Base-by-base conservation (phyloP, 2,797 vertebrate genomes). In the Oreochromis mossambicus region DNA sequence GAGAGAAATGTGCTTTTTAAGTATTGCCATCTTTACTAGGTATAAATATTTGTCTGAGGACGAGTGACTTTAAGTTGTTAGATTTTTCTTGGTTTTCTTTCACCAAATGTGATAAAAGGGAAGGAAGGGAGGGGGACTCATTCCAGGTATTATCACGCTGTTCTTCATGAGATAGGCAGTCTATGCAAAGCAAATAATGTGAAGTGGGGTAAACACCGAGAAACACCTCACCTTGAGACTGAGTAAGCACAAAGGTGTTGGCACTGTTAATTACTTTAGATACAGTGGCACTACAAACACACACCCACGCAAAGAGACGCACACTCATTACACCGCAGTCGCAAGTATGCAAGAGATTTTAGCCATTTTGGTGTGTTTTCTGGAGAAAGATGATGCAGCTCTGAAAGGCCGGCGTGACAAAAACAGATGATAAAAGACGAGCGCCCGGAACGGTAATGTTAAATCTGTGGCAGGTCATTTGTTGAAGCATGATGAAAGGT, bases 111-210 rank as follows among this genome's bases (percentile, higher is more conserved):
- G 79, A 92, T 76, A 75, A 92, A 89, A 68, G 86, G 84, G 73
- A 87, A 83, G 68, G 86, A 83, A 80, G 83, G 70, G 86, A 83
- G 75, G 86, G 83, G 80, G 86, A 66, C 46, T 90, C 87, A 92
- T 93, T 94, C 91, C 91, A 93, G 94, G 94, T 95, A 92, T 94
- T 95, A 87, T 84, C 87, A 87, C 85, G 83, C 89, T 92, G 85
- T 92, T 94, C 88, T 89, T 92, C 89, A 87, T 61, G 87, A 93
- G 90, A 89, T 76, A 88, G 93, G 90, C 92, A 84, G 94, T 93
- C 95, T 96, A 96, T 97, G 96, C 96, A 97, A 96, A 95, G 92
- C 84, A 94, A 90, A 93, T 88, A 94, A 94, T 95, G 92, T 95
- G 94, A 95, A 94, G 90, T 91, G 90, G 58, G 89, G 91, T 82